Evolutionary conservation across 2,888 invertebrate species (phyloP).

Genomic region (Idaea aversata): DNA sequence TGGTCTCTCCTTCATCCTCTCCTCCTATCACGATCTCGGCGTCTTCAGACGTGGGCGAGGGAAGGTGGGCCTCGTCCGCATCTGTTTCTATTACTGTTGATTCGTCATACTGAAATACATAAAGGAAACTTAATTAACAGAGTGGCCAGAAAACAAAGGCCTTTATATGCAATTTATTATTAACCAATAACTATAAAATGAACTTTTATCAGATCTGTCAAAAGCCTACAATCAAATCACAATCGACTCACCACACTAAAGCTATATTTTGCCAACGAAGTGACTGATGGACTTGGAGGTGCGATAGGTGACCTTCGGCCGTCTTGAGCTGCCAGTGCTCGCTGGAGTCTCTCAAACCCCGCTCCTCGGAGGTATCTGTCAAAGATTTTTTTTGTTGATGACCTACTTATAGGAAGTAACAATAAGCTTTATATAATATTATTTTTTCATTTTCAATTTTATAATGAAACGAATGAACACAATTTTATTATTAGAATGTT

Average conservation of each 20-base stretch:
- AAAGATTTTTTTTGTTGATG: neutral
- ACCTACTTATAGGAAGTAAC: no score
- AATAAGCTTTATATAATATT: neutral
- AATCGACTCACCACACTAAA: constrained; percentile 83
- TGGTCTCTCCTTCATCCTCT: constrained; percentile 70
- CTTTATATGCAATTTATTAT: neutral
- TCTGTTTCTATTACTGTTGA: constrained; percentile 85
- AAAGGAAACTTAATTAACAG: neutral
- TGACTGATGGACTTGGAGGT: constrained; percentile 85
- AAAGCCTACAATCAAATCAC: neutral
- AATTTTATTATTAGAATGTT: no score
- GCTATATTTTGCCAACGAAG: constrained; percentile 87
- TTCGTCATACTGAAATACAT: constrained; percentile 81
- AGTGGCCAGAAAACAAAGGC: no score
- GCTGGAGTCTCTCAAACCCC: constrained; percentile 90
- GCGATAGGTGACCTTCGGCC: constrained; percentile 79
- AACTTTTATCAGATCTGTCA: neutral
- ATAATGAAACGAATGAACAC: neutral
- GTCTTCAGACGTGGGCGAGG: constrained; percentile 64
- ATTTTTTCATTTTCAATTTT: neutral
- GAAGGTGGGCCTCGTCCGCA: constrained; percentile 81
- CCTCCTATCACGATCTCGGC: constrained; percentile 15
- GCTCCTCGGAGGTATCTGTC: constrained; percentile 89
- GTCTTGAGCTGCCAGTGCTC: constrained; percentile 87
- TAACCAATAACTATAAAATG: no score